Conservation (phyloP, 2,797 vertebrate species). For the Cossypha caffra region DNA sequence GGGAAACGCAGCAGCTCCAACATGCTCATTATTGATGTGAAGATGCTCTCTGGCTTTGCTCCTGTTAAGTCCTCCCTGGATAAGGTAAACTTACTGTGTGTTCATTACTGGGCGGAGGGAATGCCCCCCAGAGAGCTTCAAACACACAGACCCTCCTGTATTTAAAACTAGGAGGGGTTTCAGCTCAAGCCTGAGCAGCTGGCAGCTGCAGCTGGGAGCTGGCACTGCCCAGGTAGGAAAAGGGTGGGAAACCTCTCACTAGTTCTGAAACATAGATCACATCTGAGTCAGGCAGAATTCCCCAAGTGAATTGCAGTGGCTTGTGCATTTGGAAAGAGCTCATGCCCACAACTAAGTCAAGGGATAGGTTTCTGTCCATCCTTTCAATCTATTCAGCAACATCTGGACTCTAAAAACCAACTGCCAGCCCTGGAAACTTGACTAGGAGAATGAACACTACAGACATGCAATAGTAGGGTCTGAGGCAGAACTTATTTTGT, state of each 20-base stretch:
- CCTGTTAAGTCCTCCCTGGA: conserved; percentile 59
- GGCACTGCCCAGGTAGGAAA: background rate
- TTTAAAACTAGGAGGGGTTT: background rate
- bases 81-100: conserved; percentile 34
- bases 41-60: conserved; percentile 72
- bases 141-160: background rate
- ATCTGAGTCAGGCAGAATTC: fast-evolving
- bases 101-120: background rate
- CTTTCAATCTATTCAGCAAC: background rate
- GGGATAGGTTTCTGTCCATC: background rate
- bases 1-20: conserved; percentile 64
- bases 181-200: background rate
- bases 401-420: background rate
- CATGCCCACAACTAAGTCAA: fast-evolving
- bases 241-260: background rate
- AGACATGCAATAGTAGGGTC: background rate
- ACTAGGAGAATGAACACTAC: background rate
- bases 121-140: fast-evolving
- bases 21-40: conserved; percentile 72
- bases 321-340: background rate
- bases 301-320: background rate
- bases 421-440: background rate
- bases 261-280: background rate
- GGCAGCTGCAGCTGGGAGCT: background rate
- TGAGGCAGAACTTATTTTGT: background rate